Conservation (phyloP, 2,113 vertebrate species). For the Python bivittatus region DNA sequence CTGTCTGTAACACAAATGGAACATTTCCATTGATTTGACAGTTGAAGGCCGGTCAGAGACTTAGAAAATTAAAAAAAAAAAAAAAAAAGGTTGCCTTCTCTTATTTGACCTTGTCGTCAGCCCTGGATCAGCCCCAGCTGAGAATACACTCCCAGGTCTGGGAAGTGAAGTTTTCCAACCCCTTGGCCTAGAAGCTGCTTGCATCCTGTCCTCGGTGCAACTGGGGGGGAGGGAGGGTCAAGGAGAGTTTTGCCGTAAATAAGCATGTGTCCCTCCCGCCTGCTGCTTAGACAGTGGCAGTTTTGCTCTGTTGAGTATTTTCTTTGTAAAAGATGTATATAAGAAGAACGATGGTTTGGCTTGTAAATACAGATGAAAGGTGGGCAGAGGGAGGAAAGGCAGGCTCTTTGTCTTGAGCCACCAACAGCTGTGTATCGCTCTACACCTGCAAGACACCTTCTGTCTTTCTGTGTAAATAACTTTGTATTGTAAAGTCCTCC, state of each 20-base stretch:
- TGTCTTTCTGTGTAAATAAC: constrained; percentile 75
- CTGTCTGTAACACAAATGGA: constrained; percentile 1
- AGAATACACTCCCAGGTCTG: neutral
- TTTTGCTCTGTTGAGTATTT: neutral
- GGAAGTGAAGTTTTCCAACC: neutral
- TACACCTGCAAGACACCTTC: constrained; percentile 25
- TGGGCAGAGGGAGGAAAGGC: neutral
- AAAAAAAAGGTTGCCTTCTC: neutral
- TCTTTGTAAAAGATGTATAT: constrained; percentile 33
- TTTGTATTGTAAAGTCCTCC: constrained; percentile 65
- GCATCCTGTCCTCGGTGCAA: neutral
- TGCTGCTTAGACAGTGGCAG: neutral
- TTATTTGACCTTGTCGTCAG: neutral
- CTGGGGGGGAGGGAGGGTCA: neutral
- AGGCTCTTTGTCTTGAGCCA: constrained; percentile 1
- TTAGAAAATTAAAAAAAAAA: neutral
- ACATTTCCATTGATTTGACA: neutral
- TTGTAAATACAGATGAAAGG: constrained; percentile 60
- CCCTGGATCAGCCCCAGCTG: neutral
- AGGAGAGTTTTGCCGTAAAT: neutral
- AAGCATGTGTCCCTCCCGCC: neutral
- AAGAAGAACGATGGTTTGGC: neutral
- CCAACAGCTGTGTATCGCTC: constrained; percentile 7
- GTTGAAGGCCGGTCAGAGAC: neutral
- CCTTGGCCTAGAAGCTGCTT: neutral